Percentiles rank a stretch among this genome's conserved stretches.
Conservation (phyloP, 1,140 invertebrate genomes). For the Cydia amplana region DNA sequence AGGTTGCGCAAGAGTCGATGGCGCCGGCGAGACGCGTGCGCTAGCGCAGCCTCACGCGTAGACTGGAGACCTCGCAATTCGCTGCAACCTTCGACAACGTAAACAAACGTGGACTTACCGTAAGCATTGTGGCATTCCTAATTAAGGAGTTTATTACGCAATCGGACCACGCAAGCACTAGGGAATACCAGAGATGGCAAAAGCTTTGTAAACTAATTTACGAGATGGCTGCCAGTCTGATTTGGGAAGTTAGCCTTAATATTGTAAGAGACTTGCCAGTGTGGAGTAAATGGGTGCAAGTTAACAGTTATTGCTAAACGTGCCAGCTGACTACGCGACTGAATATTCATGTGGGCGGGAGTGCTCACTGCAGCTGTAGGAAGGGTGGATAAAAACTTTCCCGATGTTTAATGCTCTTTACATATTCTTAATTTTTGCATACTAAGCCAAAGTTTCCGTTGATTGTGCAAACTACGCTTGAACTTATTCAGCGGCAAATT, state of each 20-base stretch:
- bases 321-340: constrained; percentile 52
- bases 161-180: not conserved
- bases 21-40: constrained; percentile 77
- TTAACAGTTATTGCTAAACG: constrained; percentile 74
- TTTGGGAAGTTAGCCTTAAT: constrained; percentile 31
- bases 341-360: constrained; percentile 71
- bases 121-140: constrained; percentile 44
- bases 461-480: constrained; percentile 14
- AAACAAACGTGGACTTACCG: constrained; percentile 70
- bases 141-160: constrained; percentile 33
- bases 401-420: constrained; percentile 30
- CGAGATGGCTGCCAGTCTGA: constrained; percentile 17
- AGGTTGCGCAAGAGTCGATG: constrained; percentile 67
- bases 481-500: constrained; percentile 15
- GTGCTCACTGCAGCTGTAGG: constrained; percentile 45
- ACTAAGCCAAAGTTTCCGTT: constrained; percentile 26
- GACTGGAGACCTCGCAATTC: constrained; percentile 76
- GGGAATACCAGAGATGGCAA: constrained; percentile 18
- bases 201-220: constrained; percentile 26
- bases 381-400: constrained; percentile 32
- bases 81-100: constrained; percentile 75
- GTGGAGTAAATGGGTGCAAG: constrained; percentile 57
- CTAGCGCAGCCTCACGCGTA: constrained; percentile 70
- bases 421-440: constrained; percentile 30
- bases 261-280: constrained; percentile 40